Evolutionary conservation across 2,888 invertebrate genomes (phyloP), one percentile per base, ranked within the genome.

Genomic region (Fissipunctia ypsillon): DNA sequence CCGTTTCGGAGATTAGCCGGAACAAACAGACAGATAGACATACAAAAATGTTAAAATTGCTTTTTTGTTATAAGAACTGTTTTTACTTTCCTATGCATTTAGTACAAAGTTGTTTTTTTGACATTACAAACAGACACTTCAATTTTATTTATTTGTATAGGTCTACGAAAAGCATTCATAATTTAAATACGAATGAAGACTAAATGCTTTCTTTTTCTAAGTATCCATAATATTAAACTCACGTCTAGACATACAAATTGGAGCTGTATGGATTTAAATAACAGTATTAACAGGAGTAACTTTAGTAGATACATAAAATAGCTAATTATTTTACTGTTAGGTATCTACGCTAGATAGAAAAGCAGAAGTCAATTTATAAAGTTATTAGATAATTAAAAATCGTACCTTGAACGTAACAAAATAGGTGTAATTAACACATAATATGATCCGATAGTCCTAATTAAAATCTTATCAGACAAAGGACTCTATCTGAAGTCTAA

Each of bases 391-490:
- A 31, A 63, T 57, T 57, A 28, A 61, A 61, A 64, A 25, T n/a
- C 35, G 2, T 28, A 52, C 4, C 38, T 43, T 28, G 0, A 25
- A 56, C 1, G 35, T 48, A 38, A 45, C 16, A 50, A 52, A 81
- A 54, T 56, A 22, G 45, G 19, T 41, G 41, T 69, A 66, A 74
- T 81, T 70, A 83, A 38, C 41, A 60, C 52, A 50, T 52, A 41
- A 45, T 52, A 57, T 60, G 57, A 73, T 83, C 73, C 25, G 69
- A 69, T 61, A 69, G 59, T 31, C 7, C n/a, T 73, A 66, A 82
- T 74, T 74, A 77, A 71, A 69, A 22, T 54, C 6, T 45, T 60
- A 61, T 41, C 3, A 65, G 16, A 81, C 83, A 73, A 83, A 73
- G 16, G 60, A 61, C 52, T 73, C 65, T 54, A 71, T 35, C 57